Base-by-base conservation (phyloP, 1,140 invertebrate species). In the Hydropsyche tenuis region DNA sequence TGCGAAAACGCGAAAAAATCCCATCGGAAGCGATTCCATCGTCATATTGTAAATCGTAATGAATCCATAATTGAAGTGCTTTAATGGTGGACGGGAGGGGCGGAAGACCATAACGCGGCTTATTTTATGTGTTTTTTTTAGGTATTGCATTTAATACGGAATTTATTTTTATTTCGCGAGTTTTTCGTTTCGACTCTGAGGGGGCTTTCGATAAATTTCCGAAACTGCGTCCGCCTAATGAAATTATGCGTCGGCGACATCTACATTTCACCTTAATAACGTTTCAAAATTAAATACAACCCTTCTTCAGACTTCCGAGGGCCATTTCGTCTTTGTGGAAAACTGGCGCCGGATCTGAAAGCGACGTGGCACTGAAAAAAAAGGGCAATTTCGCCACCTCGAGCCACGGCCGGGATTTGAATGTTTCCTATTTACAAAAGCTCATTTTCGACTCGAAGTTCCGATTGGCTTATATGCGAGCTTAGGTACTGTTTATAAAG, bases 11-110 rank as follows among this genome's bases (percentile, higher is more conserved):
- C 71, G 14, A 66, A 51, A 73, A 76, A 76, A 74, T 74, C 72
- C 20, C 25, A 74, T 72, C 53, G 75, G 69, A 76, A 76, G 66
- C 71, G 72, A 42, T 43, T 37, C 75, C 69, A 72, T 72, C 73
- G 63, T 66, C 70, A 69, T 77, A 74, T 69, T 72, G 69, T 74
- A 72, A 77, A 77, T 74, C 63, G 75, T 73, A 74, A 77, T 77
- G 75, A 77, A 77, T 77, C 69, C 62, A 72, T 74, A 77, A 77
- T 74, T 77, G 70, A 60, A 60, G 56, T 60, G 56, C 56, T 27
- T 60, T 60, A 60, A 60, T 60, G 56, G 56, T 9, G 23, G 23
- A 14, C 1, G 5, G 22, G 16, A 18, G 48, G 48, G 48, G 48
- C 0, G 9, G 20, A 53, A 53, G 48, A 53, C 48, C 48, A 20